Evolutionary conservation across 1,140 invertebrate species (phyloP).

Genomic region (Drosophila ironensis): DNA sequence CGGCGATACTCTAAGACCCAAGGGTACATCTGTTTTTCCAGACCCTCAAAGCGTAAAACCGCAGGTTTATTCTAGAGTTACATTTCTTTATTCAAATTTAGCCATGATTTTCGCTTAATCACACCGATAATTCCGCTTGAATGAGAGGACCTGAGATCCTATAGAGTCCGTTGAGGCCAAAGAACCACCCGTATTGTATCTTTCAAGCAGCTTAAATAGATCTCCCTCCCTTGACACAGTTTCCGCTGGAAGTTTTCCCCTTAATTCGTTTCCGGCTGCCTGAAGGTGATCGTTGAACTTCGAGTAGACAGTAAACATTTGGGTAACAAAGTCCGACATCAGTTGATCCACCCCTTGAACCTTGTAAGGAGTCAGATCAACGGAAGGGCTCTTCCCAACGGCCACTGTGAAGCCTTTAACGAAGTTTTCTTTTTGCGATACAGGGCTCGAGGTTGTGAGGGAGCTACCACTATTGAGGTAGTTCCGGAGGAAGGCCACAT

Average conservation of each 20-base stretch:
- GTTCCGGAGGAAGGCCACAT: background rate
- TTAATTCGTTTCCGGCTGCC: background rate
- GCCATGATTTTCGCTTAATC: background rate
- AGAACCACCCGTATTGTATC: background rate
- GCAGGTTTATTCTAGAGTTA: background rate
- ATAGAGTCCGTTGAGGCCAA: too few relatives aligned
- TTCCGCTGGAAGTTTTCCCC: background rate
- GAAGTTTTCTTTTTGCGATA: background rate
- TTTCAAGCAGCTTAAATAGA: background rate
- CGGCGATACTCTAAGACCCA: conserved; percentile 20
- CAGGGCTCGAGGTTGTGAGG: background rate
- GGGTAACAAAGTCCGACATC: background rate
- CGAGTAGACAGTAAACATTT: background rate
- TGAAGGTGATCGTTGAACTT: background rate
- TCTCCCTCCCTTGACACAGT: background rate
- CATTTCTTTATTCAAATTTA: background rate
- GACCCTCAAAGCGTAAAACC: too few relatives aligned
- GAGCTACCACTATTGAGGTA: background rate
- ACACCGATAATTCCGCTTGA: background rate
- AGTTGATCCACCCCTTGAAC: background rate
- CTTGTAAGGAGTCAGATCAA: background rate
- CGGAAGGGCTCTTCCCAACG: background rate
- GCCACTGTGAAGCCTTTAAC: background rate
- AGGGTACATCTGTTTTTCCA: background rate
- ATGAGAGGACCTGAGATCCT: too few relatives aligned